A percentile compares a stretch with the other conserved stretches of the same genome.
Conservation (phyloP, 2,888 invertebrate genomes). For the Cyclophora punctaria region DNA sequence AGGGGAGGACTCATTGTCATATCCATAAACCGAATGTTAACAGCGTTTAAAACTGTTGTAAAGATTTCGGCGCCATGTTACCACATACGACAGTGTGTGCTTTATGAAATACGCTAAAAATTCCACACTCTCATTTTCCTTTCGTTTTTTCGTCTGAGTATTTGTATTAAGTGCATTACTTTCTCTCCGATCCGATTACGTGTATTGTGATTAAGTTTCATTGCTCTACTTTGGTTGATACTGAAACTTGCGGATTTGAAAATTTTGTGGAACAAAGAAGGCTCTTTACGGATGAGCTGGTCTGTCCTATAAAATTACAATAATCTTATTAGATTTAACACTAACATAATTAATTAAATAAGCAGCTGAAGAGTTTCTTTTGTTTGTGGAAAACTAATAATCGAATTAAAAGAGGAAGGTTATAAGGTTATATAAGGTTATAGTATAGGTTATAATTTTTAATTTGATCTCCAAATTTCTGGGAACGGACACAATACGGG, state of each 20-base stretch:
- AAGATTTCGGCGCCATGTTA: slow-evolving; percentile 31
- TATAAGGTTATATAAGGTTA: too few relatives aligned
- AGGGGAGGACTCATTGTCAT: slow-evolving; percentile 16
- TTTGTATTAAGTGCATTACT: slow-evolving; percentile 56
- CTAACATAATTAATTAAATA: too few relatives aligned
- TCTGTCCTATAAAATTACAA: too few relatives aligned
- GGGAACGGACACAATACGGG: too few relatives aligned
- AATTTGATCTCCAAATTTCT: too few relatives aligned
- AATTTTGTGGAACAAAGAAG: slow-evolving; percentile 2
- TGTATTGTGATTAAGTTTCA: slow-evolving; percentile 43
- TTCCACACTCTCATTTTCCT: slow-evolving; percentile 61
- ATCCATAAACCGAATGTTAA: slow-evolving; percentile 30
- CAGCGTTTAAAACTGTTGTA: slow-evolving; percentile 39
- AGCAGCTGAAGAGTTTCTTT: too few relatives aligned
- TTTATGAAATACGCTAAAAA: slow-evolving; percentile 55
- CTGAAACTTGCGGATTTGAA: slow-evolving; percentile 34
- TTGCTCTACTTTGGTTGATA: slow-evolving; percentile 33
- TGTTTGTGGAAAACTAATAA: too few relatives aligned
- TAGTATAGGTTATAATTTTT: too few relatives aligned
- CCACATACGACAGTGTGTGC: slow-evolving; percentile 34
- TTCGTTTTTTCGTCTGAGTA: slow-evolving; percentile 47
- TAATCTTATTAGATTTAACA: too few relatives aligned
- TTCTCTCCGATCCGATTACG: slow-evolving; percentile 65
- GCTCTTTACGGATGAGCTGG: too few relatives aligned
- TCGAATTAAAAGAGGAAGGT: too few relatives aligned